Conservation (phyloP, 2,797 vertebrate species). For the Cyprinella venusta region DNA sequence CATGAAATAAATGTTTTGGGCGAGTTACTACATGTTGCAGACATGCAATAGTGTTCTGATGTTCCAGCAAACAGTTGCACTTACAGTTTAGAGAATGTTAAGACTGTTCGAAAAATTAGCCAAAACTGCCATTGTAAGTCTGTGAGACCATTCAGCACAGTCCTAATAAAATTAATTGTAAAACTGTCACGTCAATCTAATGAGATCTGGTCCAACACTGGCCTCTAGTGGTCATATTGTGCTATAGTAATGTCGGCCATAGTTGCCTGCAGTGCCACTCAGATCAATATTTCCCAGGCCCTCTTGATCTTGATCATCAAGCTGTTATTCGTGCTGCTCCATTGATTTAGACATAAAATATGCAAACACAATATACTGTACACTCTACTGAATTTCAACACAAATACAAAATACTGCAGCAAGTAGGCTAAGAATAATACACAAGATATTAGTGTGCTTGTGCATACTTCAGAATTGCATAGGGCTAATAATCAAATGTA, state of each 20-base stretch:
- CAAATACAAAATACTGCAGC: not conserved
- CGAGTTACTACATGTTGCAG: not conserved
- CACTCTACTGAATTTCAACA: not conserved
- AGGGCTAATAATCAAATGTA: not conserved
- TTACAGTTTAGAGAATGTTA: too few species aligned
- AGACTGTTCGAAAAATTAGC: too few species aligned
- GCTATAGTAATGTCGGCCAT: not conserved
- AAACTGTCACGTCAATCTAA: not conserved
- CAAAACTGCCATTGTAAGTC: not conserved
- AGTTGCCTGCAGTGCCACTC: not conserved
- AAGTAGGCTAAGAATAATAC: not conserved
- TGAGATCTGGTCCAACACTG: constrained; percentile 13
- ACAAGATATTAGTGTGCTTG: not conserved
- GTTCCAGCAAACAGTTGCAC: not conserved
- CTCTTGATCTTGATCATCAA: constrained; percentile 6
- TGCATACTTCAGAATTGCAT: not conserved
- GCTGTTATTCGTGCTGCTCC: not conserved
- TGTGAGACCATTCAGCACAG: not conserved
- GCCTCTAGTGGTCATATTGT: constrained; percentile 42
- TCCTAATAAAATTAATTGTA: not conserved
- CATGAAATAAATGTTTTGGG: not conserved
- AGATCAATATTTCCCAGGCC: constrained; percentile 42
- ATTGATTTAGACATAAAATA: constrained; percentile 29
- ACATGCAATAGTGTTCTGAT: not conserved
- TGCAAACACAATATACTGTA: not conserved